These are phyloP conservation scores for Scaptodrosophila lebanonensis DNA, from an alignment of 1,140 invertebrate genomes.

Conservation along the genomic window DNA sequence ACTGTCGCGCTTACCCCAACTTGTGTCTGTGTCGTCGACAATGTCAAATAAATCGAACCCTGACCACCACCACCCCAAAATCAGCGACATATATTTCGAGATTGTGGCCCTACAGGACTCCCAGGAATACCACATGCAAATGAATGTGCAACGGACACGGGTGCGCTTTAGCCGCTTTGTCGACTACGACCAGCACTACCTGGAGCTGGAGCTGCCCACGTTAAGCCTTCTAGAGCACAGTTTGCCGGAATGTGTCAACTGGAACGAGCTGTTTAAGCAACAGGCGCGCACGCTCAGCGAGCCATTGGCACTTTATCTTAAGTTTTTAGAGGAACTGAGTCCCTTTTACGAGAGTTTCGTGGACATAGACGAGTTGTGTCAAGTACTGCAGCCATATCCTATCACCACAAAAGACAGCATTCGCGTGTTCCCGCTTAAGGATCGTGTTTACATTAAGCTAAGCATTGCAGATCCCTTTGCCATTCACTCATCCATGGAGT, in stretches of 20 bases:
- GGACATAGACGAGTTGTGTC: constrained; percentile 67
- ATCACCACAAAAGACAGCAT: constrained; percentile 58
- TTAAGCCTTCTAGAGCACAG: constrained; percentile 51
- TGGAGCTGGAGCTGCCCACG: constrained; percentile 51
- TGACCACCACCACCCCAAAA: not conserved
- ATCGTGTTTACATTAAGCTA: constrained; percentile 57
- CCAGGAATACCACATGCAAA: constrained; percentile 40
- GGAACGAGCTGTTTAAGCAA: constrained; percentile 38
- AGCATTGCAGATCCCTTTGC: constrained; percentile 58
- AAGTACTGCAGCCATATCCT: constrained; percentile 58
- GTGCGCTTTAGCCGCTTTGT: constrained; percentile 50
- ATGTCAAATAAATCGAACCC: not conserved
- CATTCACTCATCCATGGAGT: constrained; percentile 42
- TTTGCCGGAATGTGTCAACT: constrained; percentile 48
- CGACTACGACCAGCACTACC: constrained; percentile 46
- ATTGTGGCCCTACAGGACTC: constrained; percentile 46
- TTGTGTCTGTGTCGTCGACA: constrained; percentile 2
- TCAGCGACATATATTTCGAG: constrained; percentile 45
- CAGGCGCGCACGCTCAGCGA: constrained; percentile 20
- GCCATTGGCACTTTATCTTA: constrained; percentile 40
- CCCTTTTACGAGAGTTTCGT: constrained; percentile 61
- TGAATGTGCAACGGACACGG: constrained; percentile 33
- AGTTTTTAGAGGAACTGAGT: constrained; percentile 55
- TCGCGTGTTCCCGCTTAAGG: constrained; percentile 56
- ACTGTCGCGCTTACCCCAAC: constrained; percentile 18